Evolutionary conservation across 2,888 invertebrate genomes (phyloP), one percentile per base, ranked within the genome.

Genomic region (Dione vanillae): DNA sequence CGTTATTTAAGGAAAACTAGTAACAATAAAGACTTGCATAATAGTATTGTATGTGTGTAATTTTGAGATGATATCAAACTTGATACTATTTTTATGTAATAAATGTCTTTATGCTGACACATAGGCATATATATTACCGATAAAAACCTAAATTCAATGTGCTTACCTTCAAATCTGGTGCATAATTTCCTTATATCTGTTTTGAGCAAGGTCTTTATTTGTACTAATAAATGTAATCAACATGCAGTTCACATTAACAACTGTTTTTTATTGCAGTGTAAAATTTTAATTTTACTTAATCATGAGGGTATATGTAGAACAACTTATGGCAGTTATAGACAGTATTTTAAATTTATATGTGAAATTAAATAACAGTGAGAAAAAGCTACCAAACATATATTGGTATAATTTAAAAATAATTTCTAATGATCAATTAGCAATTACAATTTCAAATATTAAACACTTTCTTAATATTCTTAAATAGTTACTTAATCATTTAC

Each of bases 181-280:
- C 9, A 35, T n/a, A 61, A 61, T 61, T 27, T 61, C 43, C 59
- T 45, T 61, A 16, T 45, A n/a, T 45, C 45, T 61, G 27, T 27
- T 40, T n/a, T 61, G 35, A 45, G 16, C n/a, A 45, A 61, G 61
- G 45, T 45, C 54, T 54, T 54, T 56, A 40, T 37, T 10, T 27
- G 9, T 43, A 10, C 20, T 20, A n/a, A 59, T 12, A 16, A 11
- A 35, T 27, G 45, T 45, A 6, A n/a, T 61, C 27, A n/a, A 16
- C 45, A 61, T 61, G 27, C 27, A 61, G 16, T 16, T 61, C 16
- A 16, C 61, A 61, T 2, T 27, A 40, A 16, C n/a, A 5, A 20
- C 3, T 14, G 45, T 20, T 20, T 43, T 59, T 59, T 59, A 41
- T 41, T 20, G 14, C 2, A 14, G 2, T n/a, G 41, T 14, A 9